Base-by-base conservation (phyloP, 2,797 vertebrate species). In the Micropoecilia bifurca region DNA sequence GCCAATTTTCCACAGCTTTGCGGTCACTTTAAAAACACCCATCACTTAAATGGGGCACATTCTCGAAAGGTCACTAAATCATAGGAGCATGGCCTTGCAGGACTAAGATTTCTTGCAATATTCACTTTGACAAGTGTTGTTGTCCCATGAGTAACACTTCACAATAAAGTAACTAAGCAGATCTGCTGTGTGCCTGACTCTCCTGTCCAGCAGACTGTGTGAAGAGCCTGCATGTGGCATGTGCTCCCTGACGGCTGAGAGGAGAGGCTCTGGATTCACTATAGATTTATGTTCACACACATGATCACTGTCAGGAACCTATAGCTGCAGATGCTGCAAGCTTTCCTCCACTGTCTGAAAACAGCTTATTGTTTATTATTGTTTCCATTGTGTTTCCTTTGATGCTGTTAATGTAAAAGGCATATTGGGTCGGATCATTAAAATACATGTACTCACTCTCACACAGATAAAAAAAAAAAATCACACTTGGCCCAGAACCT, bases 101-200 rank as follows among this genome's bases (percentile, higher is more conserved):
- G 68, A 79, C 30, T 75, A 85, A 69, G 68, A 85, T 88, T 87
- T 86, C 85, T 83, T 81, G 78, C 83, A 77, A 88, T 89, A 95
- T 94, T 79, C 71, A 80, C 76, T 94, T 86, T 93, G 93, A 91
- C 90, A 92, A 92, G 92, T 89, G 88, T 84, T 86, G 83, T 83
- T 74, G 81, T 92, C 94, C 90, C 91, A 84, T 74, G 91, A 91
- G 93, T 89, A 90, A 94, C 90, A 83, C 93, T 80, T 87, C 87
- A 83, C 91, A 89, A 92, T 90, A 91, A 93, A 92, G 92, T 91
- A 90, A 92, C 89, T 94, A 92, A 92, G 90, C 88, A 91, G 92
- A 91, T 94, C 88, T 93, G 89, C 89, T 63, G 76, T 91, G 88
- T 83, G 89, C 86, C 92, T 89, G 82, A 90, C 89, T 84, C 87